Conservation (phyloP, 1,140 invertebrate genomes). For the Riptortus pedestris region DNA sequence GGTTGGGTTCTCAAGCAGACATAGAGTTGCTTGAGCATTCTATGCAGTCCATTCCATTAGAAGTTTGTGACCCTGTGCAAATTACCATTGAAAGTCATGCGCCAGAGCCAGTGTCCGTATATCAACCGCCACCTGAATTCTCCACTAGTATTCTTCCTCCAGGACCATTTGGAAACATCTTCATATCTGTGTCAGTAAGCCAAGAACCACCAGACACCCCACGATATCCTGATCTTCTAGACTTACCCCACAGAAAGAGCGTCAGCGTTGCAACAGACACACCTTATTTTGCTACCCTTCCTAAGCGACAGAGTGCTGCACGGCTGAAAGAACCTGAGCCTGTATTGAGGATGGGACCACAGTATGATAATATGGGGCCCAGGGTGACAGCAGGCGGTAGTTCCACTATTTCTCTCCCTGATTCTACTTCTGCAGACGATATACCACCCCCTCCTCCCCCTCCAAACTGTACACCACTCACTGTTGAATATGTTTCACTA, state of each 20-base stretch:
- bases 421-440: slow-evolving; percentile 41
- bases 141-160: slow-evolving; percentile 48
- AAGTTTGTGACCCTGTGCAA: slow-evolving; percentile 51
- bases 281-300: slow-evolving; percentile 45
- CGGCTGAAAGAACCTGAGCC: slow-evolving; percentile 24
- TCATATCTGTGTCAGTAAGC: slow-evolving; percentile 60
- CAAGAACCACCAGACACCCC: slow-evolving; percentile 44
- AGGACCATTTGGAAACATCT: slow-evolving; percentile 57
- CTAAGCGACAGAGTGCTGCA: slow-evolving; percentile 36
- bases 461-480: slow-evolving; percentile 39
- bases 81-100: slow-evolving; percentile 64
- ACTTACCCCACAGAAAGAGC: slow-evolving; percentile 52
- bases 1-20: slow-evolving; percentile 42
- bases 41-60: slow-evolving; percentile 34
- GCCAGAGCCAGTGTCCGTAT: slow-evolving; percentile 39
- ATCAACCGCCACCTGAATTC: slow-evolving; percentile 53
- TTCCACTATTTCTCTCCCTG: slow-evolving; percentile 68
- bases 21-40: slow-evolving; percentile 38
- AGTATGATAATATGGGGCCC: slow-evolving; percentile 82
- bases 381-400: slow-evolving; percentile 73
- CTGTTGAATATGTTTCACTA: slow-evolving; percentile 35
- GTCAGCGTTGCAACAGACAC: slow-evolving; percentile 34
- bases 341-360: slow-evolving; percentile 37
- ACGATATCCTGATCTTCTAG: slow-evolving; percentile 61
- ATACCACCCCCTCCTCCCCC: slow-evolving; percentile 44